phyloP scores from a whole-genome alignment of 2,113 vertebrate genomes.

The Leucopsar rothschildi region DNA sequence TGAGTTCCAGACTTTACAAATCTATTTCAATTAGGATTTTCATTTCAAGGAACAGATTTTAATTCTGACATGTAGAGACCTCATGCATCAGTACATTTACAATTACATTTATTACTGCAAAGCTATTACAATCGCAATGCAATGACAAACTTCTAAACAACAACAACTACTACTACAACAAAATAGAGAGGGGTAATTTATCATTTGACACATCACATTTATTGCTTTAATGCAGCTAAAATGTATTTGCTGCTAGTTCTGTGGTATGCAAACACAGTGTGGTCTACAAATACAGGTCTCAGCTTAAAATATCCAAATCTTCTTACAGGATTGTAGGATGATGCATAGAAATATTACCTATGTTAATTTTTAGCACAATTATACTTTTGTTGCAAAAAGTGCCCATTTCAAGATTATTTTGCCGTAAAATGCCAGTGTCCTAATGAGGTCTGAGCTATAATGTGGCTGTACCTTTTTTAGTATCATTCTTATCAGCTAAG shows the following conservation, averaged over 20 bases:
- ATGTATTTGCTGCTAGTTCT: neutral
- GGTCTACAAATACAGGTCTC: neutral
- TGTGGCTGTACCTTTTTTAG: neutral
- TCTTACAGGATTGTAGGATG: neutral
- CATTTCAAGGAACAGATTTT: neutral
- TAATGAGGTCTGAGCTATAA: neutral
- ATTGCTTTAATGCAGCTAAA: neutral
- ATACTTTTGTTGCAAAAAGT: neutral
- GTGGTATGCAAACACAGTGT: neutral
- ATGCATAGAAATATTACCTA: neutral
- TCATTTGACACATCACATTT: neutral
- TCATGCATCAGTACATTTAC: neutral
- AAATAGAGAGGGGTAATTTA: neutral
- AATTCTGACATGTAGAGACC: neutral
- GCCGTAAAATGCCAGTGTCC: neutral
- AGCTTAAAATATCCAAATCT: neutral
- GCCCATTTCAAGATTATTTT: neutral
- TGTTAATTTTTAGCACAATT: neutral
- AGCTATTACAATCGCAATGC: fast-evolving
- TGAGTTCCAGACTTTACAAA: neutral
- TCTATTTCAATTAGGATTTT: conserved; percentile 19
- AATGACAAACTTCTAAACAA: neutral
- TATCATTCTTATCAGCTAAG: neutral
- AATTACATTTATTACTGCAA: neutral
- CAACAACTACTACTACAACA: neutral